Evolutionary conservation across 2,888 invertebrate species (phyloP), one percentile per base, ranked within the genome.

Genomic region (Aleiodes leptofemur): DNA sequence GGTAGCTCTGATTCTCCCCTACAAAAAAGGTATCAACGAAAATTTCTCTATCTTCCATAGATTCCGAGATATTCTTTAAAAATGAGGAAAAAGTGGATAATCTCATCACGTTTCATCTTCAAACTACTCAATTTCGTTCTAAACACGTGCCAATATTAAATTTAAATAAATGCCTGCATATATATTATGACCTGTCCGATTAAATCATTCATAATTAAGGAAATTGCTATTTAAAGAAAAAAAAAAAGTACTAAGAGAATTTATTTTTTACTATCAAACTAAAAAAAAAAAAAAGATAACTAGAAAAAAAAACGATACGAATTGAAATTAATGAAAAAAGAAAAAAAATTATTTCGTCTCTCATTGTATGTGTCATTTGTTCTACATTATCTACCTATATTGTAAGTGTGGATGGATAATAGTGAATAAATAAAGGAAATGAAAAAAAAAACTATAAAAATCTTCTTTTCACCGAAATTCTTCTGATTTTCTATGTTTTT

Each of bases 301-400:
- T 34, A 11, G 70, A 56, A 29, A 56, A 16, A 16, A 66, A 72
- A 66, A 29, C 51, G 56, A 72, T 48, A 51, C 69, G 73, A 64
- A 72, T 48, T 56, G 53, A 76, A 76, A 43, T 61, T 64, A 77
- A 57, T 48, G 70, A 73, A 23, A 48, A 23, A 23, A 23, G 2
- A 23, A 23, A 72, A 76, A 79, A 76, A 70, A 76, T 57, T 73
- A 69, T 74, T 76, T 76, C 73, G 82, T 83, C 76, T 88, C 85
- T 86, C 86, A 87, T 83, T 87, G 87, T 87, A 83, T 84, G 83
- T 83, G 81, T 80, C 83, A 77, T 79, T 77, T 76, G 64, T 64
- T 64, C 64, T 64, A 64, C 64, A 64, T 64, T 64, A 64, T 64
- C 64, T 64, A 64, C 69, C 50, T 56, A 64, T 23, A 59, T 57